A percentile compares a stretch with the other conserved stretches of the same genome.
These are phyloP conservation scores for Hydractinia echinata DNA, from an alignment of 30 jellyfish, hydroid and myxozoan genomes.

Conservation along the genomic window DNA sequence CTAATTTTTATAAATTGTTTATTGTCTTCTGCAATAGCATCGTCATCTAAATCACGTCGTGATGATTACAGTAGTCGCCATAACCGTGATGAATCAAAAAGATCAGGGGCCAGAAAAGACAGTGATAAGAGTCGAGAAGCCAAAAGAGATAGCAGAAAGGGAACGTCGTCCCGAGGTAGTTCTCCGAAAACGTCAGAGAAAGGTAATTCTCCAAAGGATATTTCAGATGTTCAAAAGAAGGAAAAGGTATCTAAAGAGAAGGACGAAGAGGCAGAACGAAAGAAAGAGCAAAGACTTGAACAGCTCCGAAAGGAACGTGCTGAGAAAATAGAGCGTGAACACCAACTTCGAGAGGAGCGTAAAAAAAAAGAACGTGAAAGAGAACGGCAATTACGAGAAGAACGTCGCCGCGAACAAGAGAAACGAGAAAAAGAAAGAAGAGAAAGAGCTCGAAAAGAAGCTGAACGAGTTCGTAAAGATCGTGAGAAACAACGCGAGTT, in stretches of 20 bases:
- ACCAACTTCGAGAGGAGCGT: slow-evolving; percentile 58
- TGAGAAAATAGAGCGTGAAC: slow-evolving; percentile 51
- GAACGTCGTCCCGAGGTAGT: neutral
- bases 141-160: neutral
- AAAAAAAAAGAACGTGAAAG: slow-evolving; percentile 71
- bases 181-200: neutral
- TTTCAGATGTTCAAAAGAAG: neutral
- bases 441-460: slow-evolving; percentile 85
- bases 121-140: neutral
- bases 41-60: slow-evolving; percentile 33
- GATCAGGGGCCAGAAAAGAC: too few relatives aligned
- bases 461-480: slow-evolving; percentile 73
- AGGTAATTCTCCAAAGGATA: neutral
- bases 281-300: slow-evolving; percentile 26
- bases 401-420: slow-evolving; percentile 78
- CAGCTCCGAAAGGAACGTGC: slow-evolving; percentile 64
- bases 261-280: slow-evolving; percentile 5
- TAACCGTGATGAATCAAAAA: slow-evolving; percentile 25
- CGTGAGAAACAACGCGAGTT: slow-evolving; percentile 71
- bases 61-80: slow-evolving; percentile 33
- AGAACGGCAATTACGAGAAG: slow-evolving; percentile 79
- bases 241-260: neutral
- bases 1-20: neutral
- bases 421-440: slow-evolving; percentile 83
- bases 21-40: slow-evolving; percentile 1